A percentile compares a stretch with the other conserved stretches of the same genome.
Conservation (phyloP, 2,797 vertebrate genomes). For the Eidolon dupreanum region DNA sequence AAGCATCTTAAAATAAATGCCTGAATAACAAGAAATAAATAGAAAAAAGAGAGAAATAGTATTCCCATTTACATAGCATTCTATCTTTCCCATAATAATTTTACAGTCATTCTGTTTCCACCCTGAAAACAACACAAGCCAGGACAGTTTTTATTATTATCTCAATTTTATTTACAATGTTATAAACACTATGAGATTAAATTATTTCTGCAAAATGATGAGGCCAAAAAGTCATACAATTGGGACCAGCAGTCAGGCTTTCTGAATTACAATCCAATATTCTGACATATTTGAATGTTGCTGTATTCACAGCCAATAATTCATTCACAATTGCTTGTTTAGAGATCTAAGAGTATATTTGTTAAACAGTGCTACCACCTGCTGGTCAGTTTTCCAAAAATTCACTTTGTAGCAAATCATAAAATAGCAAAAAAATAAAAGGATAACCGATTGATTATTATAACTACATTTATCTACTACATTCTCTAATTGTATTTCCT, state of each 20-base stretch:
- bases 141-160: background rate
- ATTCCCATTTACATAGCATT: background rate
- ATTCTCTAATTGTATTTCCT: background rate
- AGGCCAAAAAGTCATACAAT: background rate
- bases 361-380: slow-evolving; percentile 76
- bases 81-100: background rate
- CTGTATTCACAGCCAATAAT: background rate
- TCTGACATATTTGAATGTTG: background rate
- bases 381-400: slow-evolving; percentile 71
- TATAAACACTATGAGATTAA: background rate
- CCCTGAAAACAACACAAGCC: background rate
- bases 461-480: background rate
- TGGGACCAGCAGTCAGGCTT: background rate
- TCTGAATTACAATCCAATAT: background rate
- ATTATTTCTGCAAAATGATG: slow-evolving; percentile 34
- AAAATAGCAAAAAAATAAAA: background rate
- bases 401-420: background rate
- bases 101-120: background rate
- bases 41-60: background rate
- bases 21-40: background rate
- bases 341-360: slow-evolving; percentile 20
- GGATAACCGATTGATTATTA: background rate
- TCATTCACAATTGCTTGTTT: background rate
- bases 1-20: background rate
- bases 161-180: background rate